phyloP scores from a whole-genome alignment of 2,888 invertebrate genomes.

The Abscondita cerata region DNA sequence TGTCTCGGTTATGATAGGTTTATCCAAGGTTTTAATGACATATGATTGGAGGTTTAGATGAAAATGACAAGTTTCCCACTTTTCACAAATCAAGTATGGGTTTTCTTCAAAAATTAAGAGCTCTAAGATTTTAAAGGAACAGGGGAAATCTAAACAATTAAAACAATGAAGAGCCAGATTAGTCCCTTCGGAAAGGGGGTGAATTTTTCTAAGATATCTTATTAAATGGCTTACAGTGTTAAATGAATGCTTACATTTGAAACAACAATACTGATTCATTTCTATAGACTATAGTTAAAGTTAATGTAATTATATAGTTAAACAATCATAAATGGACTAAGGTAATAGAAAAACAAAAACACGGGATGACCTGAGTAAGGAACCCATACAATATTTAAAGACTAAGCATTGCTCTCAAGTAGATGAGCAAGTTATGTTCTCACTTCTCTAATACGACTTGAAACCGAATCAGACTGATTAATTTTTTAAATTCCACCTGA shows the following conservation, averaged over 20 bases:
- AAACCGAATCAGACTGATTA: neutral
- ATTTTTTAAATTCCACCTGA: constrained; percentile 9
- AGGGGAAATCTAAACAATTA: too few relatives aligned
- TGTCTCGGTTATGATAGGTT: neutral
- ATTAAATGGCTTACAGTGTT: constrained; percentile 5
- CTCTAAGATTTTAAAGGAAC: too few relatives aligned
- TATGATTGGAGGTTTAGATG: too few relatives aligned
- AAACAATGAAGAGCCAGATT: too few relatives aligned
- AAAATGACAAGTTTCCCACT: too few relatives aligned
- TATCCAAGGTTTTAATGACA: neutral
- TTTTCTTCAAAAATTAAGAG: too few relatives aligned
- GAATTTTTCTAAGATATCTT: too few relatives aligned
- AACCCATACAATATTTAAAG: neutral
- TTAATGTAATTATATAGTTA: neutral
- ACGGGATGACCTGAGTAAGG: neutral
- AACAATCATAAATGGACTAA: neutral
- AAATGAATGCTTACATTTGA: neutral
- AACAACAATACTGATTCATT: neutral
- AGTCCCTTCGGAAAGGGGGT: too few relatives aligned
- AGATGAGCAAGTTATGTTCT: constrained; percentile 6
- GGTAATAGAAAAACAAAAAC: constrained; percentile 5
- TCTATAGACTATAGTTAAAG: neutral
- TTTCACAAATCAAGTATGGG: too few relatives aligned
- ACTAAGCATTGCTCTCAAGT: neutral
- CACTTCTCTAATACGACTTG: constrained; percentile 10